Conservation (phyloP, 2,797 vertebrate species). For the Argya squamiceps region DNA sequence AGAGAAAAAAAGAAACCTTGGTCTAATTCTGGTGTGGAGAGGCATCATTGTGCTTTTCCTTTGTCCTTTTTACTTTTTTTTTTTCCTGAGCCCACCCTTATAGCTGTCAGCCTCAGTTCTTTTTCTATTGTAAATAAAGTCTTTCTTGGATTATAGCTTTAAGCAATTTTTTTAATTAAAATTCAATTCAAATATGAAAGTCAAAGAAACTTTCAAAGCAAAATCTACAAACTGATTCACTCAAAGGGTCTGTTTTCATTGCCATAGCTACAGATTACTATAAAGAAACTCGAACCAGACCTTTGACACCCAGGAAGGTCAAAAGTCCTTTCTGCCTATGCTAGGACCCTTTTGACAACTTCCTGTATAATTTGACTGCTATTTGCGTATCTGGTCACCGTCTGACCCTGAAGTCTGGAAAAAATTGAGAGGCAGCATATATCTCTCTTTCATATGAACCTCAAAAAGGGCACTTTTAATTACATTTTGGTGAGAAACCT, state of each 20-base stretch:
- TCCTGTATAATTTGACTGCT: conserved; percentile 84
- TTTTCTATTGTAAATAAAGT: conserved; percentile 58
- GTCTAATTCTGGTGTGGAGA: conserved; percentile 38
- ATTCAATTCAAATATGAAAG: conserved; percentile 66
- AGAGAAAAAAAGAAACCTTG: not conserved
- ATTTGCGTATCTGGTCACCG: conserved; percentile 81
- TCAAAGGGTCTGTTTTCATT: conserved; percentile 71
- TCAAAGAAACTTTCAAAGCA: conserved; percentile 63
- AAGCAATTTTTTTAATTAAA: conserved; percentile 56
- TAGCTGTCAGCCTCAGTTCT: conserved; percentile 6
- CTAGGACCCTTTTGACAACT: conserved; percentile 84
- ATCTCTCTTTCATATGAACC: conserved; percentile 58
- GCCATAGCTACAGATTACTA: conserved; percentile 75
- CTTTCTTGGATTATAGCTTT: conserved; percentile 54
- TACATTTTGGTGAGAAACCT: conserved; percentile 63
- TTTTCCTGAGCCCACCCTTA: not conserved
- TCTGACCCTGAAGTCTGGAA: conserved; percentile 84
- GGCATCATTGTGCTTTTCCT: not conserved
- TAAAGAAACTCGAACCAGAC: conserved; percentile 87
- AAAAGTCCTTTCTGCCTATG: conserved; percentile 78
- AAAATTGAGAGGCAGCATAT: conserved; percentile 69
- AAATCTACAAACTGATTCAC: conserved; percentile 69
- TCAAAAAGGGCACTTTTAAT: conserved; percentile 61
- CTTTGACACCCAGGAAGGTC: conserved; percentile 79
- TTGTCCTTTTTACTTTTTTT: not conserved